Evolutionary conservation across 2,888 invertebrate genomes (phyloP), one percentile per base, ranked within the genome.

Genomic region (Amblyjoppa fuscipennis): DNA sequence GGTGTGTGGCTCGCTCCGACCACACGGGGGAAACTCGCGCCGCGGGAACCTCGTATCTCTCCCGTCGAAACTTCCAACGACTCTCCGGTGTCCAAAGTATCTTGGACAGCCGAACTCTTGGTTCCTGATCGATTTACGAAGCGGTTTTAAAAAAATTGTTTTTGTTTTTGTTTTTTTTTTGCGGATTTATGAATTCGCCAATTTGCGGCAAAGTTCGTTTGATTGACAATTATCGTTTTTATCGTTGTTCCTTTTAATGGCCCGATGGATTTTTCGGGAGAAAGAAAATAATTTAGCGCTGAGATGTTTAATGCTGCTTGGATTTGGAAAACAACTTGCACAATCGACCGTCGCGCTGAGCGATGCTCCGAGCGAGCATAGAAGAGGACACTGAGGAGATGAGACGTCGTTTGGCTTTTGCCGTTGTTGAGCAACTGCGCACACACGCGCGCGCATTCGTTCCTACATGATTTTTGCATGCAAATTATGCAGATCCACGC

Each of bases 401-500:
- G 45, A 75, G 76, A 51, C 25, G 25, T n/a, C 45, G 20, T 51
- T 64, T 13, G 13, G 66, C 59, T 59, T 66, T 38, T 69, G 66
- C 66, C 20, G 56, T 73, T 81, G 86, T 89, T 85, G 87, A 88
- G 87, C 86, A 86, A 89, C 86, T 74, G 68, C 49, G 73, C 73
- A 82, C 66, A 71, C 49, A 88, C 49, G 70, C 76, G 59, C 69
- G 83, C 66, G 61, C 41, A 88, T 87, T 88, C 88, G 75, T 87
- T 88, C 83, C 78, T 75, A 87, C 88, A 88, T 89, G 90, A 71
- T 70, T 70, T 79, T 91, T 90, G 84, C 85, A 90, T 90, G 88
- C 81, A 90, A 89, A 90, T 91, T 91, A 90, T 90, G 88, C 87
- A 87, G 86, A 90, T 90, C 84, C 85, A 76, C 84, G 87, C 85